These are phyloP conservation scores for Bradypodion pumilum DNA, from an alignment of 2,797 vertebrate species.

Conservation along the genomic window DNA sequence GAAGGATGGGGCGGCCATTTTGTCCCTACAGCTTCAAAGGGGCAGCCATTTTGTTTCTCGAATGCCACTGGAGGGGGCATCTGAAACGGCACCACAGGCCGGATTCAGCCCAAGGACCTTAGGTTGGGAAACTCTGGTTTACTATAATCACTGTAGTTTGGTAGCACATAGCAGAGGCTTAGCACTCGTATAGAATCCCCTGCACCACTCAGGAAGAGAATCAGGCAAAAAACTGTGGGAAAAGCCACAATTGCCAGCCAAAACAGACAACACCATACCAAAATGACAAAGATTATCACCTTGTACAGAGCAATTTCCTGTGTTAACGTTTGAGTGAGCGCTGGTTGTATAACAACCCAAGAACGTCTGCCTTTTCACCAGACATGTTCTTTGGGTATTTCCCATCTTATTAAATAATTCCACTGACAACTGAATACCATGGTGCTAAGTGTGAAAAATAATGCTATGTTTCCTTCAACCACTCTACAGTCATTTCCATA, in stretches of 20 bases:
- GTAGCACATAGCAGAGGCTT: too few species aligned
- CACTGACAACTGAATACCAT: too few species aligned
- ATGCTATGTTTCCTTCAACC: background rate
- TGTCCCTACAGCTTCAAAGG: too few species aligned
- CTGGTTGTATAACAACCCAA: background rate
- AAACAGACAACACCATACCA: too few species aligned
- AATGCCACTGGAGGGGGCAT: too few species aligned
- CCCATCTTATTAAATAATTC: background rate
- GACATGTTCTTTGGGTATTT: background rate
- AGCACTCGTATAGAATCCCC: background rate
- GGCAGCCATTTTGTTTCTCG: too few species aligned
- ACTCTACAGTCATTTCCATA: background rate
- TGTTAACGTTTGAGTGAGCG: background rate
- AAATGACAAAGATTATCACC: background rate
- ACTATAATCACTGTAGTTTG: background rate
- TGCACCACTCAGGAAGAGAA: background rate
- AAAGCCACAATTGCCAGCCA: background rate
- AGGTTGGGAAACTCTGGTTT: too few species aligned
- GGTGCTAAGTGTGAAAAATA: background rate
- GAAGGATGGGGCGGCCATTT: too few species aligned
- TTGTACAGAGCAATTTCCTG: background rate
- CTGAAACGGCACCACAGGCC: too few species aligned
- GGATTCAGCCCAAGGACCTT: too few species aligned
- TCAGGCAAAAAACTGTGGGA: background rate
- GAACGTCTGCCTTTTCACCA: background rate